Percentiles rank a stretch among this genome's conserved stretches.
phyloP scores from a whole-genome alignment of 2,113 vertebrate species.

The Megatriorchis doriae region DNA sequence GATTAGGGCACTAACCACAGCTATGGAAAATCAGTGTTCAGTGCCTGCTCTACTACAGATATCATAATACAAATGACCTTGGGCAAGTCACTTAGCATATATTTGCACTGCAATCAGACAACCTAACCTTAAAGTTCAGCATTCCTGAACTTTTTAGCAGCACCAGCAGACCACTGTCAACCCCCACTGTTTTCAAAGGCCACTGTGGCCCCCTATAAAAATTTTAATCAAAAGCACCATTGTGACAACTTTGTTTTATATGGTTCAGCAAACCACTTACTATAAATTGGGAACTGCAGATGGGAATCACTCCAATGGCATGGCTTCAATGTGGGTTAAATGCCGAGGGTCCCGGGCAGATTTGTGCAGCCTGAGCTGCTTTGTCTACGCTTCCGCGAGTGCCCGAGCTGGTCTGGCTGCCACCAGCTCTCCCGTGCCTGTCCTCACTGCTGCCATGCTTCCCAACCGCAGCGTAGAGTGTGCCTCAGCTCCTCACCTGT shows the following conservation, averaged over 20 bases:
- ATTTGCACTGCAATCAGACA: constrained; percentile 67
- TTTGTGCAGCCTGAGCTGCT: not conserved
- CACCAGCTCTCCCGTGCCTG: not conserved
- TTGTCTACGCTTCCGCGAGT: not conserved
- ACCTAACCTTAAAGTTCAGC: constrained; percentile 65
- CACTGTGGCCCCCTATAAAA: constrained; percentile 16
- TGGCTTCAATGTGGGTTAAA: not conserved
- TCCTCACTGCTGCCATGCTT: not conserved
- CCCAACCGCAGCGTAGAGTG: not conserved
- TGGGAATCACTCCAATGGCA: not conserved
- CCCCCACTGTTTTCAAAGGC: constrained; percentile 41
- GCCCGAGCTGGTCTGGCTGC: not conserved
- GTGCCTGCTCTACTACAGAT: constrained; percentile 46
- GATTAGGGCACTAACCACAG: constrained; percentile 59
- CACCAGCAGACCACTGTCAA: constrained; percentile 48
- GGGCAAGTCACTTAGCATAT: constrained; percentile 67
- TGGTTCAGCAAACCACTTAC: not conserved
- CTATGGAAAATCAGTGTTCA: constrained; percentile 53
- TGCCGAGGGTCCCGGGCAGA: not conserved
- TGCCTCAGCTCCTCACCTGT: not conserved
- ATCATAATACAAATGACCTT: constrained; percentile 67
- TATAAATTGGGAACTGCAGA: not conserved
- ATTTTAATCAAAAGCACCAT: constrained; percentile 29
- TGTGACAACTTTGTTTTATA: constrained; percentile 36
- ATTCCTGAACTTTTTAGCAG: constrained; percentile 61